These are phyloP conservation scores for Chymomyza procnemis DNA, from an alignment of 2,888 invertebrate genomes.

Conservation along the genomic window DNA sequence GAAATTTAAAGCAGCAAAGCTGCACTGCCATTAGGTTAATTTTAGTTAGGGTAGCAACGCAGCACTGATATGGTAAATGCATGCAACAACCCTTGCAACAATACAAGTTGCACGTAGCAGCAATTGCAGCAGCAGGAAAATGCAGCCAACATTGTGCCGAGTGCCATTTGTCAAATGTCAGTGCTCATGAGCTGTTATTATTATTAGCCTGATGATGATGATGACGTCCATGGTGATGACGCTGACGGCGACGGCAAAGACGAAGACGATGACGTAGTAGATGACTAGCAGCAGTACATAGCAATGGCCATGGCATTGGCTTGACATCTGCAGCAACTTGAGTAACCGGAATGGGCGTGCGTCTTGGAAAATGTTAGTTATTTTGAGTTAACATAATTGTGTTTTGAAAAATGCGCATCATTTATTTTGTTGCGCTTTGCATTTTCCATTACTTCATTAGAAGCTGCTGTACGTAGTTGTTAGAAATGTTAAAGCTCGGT, in stretches of 20 bases:
- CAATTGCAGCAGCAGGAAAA: conserved; percentile 7
- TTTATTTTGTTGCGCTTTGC: conserved; percentile 67
- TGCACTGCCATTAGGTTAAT: not conserved
- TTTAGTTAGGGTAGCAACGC: not conserved
- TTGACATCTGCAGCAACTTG: conserved; percentile 24
- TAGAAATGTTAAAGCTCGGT: not conserved
- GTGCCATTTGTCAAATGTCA: conserved; percentile 66
- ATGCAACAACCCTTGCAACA: not conserved
- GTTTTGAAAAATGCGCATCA: conserved; percentile 70
- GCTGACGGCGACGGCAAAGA: conserved; percentile 5
- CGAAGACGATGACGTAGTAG: conserved; percentile 25
- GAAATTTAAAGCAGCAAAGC: not conserved
- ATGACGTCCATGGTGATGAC: conserved; percentile 1
- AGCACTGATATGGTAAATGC: not conserved
- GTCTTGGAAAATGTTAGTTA: conserved; percentile 29
- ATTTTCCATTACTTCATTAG: conserved; percentile 70
- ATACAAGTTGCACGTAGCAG: conserved; percentile 14
- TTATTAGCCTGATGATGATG: conserved; percentile 54
- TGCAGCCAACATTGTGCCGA: conserved; percentile 15
- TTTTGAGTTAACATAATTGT: conserved; percentile 70
- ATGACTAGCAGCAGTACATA: not conserved
- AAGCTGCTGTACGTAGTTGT: conserved; percentile 9
- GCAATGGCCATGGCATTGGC: conserved; percentile 13
- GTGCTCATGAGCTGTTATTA: conserved; percentile 71
- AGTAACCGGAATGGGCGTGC: conserved; percentile 3